These are phyloP conservation scores for Triplophysa rosa DNA, from an alignment of 2,113 vertebrate genomes.

Conservation along the genomic window DNA sequence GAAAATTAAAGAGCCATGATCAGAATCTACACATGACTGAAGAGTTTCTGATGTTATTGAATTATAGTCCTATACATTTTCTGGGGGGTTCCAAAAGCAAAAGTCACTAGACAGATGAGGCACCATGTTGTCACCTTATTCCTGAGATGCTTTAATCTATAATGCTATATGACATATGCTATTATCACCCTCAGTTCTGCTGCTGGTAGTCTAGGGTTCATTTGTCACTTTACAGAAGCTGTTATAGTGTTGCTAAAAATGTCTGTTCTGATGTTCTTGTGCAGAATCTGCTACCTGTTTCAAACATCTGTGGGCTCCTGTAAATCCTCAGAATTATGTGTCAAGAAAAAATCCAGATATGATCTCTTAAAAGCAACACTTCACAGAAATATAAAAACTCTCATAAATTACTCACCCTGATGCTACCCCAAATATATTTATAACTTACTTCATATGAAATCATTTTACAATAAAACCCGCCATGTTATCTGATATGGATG, in stretches of 20 bases:
- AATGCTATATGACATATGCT: constrained; percentile 1
- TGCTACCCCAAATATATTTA: not conserved
- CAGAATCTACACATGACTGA: not conserved
- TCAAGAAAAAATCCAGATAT: not conserved
- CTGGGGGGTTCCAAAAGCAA: not conserved
- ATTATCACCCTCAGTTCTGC: not conserved
- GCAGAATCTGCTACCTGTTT: not conserved
- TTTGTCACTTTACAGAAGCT: constrained; percentile 28
- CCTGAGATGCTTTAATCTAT: constrained; percentile 29
- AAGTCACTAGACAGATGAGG: not conserved
- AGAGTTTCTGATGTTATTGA: constrained; percentile 2
- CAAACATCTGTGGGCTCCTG: not conserved
- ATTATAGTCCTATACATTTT: not conserved
- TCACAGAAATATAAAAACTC: too few species aligned
- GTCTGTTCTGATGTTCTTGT: constrained; percentile 17
- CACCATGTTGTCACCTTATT: not conserved
- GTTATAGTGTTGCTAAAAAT: constrained; percentile 22
- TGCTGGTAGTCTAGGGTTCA: not conserved
- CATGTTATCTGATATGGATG: too few species aligned
- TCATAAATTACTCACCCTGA: too few species aligned
- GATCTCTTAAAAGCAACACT: too few species aligned
- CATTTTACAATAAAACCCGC: too few species aligned
- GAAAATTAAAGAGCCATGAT: not conserved
- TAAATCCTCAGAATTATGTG: not conserved
- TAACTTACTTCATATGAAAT: too few species aligned